Base-by-base conservation (phyloP, 2,888 invertebrate genomes). In the Mythimna albipuncta region DNA sequence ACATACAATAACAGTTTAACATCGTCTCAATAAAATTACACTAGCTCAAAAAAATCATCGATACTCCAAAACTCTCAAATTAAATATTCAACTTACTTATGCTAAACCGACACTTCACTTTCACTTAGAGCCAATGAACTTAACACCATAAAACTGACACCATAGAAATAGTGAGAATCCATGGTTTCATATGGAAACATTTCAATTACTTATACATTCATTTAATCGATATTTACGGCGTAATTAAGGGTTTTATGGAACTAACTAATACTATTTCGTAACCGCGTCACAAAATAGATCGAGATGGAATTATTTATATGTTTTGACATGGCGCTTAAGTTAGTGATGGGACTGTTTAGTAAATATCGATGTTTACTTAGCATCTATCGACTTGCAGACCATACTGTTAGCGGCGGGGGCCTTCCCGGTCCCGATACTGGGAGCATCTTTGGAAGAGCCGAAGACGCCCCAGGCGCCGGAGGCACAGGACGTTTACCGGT, bases 181-280 rank as follows among this genome's bases (percentile, higher is more conserved):
- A 74, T 44, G 57, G 52, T 71, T 68, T 55, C 58, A 21, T 58
- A 59, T 64, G 50, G 38, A 69, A 69, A 81, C 78, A 81, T 81
- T 81, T 81, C 81, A 81, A 81, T 81, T 81, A 81, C 58, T 81
- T 86, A 88, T 87, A 81, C 85, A 85, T 85, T 87, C 88, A 72
- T 44, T 68, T 85, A 87, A 88, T 87, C 85, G 79, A 87, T 87
- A 88, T 89, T 89, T 89, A 89, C 83, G 80, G 81, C 55, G 82
- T 83, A 84, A 88, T 88, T 87, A 87, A 82, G 68, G 76, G 38
- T 79, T 87, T 87, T 81, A 85, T 68, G 67, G 75, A 70, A 68
- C 66, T 81, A 70, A 68, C 66, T 81, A 82, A 85, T 79, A 64
- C 73, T 74, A 64, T 82, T 82, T 76, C 81, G 83, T 82, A 84